Base-by-base conservation (phyloP, 37 sponge, comb jelly and placozoan genomes). In the Oscarella lobularis region DNA sequence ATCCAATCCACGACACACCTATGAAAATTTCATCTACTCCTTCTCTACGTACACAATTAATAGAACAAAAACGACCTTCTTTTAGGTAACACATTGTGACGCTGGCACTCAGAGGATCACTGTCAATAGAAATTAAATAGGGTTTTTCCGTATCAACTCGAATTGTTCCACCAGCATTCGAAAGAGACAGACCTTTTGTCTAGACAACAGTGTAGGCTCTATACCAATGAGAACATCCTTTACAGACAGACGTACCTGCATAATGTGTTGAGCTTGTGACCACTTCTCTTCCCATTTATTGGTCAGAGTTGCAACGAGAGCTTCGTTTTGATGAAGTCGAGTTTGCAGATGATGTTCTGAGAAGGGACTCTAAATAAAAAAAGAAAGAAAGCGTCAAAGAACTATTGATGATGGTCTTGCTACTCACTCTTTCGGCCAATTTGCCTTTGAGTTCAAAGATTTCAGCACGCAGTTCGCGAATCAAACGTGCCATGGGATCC, bases 281-380 rank as follows among this genome's bases (percentile, higher is more conserved):
- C 71, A 68, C 71, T 68, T 68, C 4, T 4, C 71, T 35, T 68
- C 71, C 71, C 71, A 68, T 5, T 4, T 5, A 4, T 68, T 4
- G 29, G 71, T 68, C 4, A 68, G 71, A 5, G 71, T 68, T 4
- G 71, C 71, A 68, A 14, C 71, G 6, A 68, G 71, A 4, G 6
- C 31, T 35, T 68, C 71, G 31, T 14, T 68, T 35, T 14, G 71
- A 4, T 29, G 71, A 4, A 68, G 31, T 48, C 60, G 60, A 48
- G 60, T 48, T 20, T 48, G 60, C 60, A 48, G 20, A 20, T 48
- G 60, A 27, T 48, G 9, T 20, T 48, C 60, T 9, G 60, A n/a
- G n/a, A n/a, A 48, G 14, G 60, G 60, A 48, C 60, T 48, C 60
- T 48, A 48, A 9, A 48, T 9, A 9, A 48, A 48, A 9, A 48